phyloP scores from a whole-genome alignment of 2,888 invertebrate species.

The Siphlonurus alternatus region DNA sequence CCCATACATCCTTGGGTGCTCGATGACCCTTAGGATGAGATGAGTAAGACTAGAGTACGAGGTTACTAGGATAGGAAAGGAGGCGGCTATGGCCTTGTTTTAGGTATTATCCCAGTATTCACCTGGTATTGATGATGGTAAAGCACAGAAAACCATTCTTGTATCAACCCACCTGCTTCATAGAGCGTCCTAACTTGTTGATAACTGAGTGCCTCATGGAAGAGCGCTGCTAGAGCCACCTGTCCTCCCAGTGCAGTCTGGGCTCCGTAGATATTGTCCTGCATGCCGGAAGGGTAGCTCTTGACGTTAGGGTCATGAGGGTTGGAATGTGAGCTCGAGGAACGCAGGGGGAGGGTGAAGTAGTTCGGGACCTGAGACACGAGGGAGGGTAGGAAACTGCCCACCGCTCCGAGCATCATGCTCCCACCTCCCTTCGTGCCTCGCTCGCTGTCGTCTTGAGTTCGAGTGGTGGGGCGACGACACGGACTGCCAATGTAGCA shows the following conservation, averaged over 20 bases:
- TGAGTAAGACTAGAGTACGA: too few species aligned
- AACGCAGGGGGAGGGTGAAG: constrained; percentile 29
- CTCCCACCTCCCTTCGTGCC: constrained; percentile 5
- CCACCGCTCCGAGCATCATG: constrained; percentile 11
- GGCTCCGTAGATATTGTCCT: constrained; percentile 36
- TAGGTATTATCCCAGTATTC: too few species aligned
- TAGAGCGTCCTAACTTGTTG: constrained; percentile 25
- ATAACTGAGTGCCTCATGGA: constrained; percentile 26
- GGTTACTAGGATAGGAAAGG: too few species aligned
- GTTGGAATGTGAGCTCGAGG: constrained; percentile 16
- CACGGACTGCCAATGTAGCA: constrained; percentile 15
- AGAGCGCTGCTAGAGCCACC: constrained; percentile 33
- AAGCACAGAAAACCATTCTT: too few species aligned
- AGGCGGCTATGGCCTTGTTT: too few species aligned
- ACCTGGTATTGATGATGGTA: too few species aligned
- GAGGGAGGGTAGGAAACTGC: constrained; percentile 16
- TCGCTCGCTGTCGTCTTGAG: neutral
- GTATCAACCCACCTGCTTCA: constrained; percentile 21
- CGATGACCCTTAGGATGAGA: too few species aligned
- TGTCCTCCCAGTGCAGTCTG: constrained; percentile 34
- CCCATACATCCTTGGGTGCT: too few species aligned
- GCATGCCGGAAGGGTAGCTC: constrained; percentile 33
- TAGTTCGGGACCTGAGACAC: constrained; percentile 29
- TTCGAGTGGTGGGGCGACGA: neutral
- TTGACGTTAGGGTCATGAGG: constrained; percentile 35